These are phyloP conservation scores for Budorcas taxicolor DNA, from an alignment of 2,113 vertebrate genomes.

Conservation along the genomic window DNA sequence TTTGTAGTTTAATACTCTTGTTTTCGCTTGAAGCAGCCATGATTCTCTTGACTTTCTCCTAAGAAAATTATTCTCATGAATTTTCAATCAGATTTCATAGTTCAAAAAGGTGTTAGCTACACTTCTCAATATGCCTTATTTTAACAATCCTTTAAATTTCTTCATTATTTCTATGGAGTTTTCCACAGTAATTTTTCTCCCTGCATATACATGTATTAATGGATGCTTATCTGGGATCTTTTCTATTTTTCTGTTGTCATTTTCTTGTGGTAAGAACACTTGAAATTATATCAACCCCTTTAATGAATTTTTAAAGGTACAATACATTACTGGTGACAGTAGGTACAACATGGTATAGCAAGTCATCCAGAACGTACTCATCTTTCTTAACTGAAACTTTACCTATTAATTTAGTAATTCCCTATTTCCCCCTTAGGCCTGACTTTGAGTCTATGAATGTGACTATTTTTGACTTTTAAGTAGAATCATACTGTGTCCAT, in stretches of 20 bases:
- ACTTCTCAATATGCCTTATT: neutral
- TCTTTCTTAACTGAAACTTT: neutral
- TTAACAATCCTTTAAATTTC: neutral
- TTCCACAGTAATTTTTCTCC: neutral
- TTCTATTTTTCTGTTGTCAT: neutral
- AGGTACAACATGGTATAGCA: neutral
- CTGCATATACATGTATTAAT: neutral
- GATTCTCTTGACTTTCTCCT: neutral
- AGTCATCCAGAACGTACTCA: neutral
- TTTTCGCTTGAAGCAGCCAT: neutral
- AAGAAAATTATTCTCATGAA: neutral
- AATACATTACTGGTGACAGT: neutral
- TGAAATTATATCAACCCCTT: neutral
- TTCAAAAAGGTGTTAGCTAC: neutral
- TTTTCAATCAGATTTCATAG: conserved; percentile 8
- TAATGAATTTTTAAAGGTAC: neutral
- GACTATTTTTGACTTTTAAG: neutral
- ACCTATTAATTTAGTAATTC: neutral
- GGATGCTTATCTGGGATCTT: neutral
- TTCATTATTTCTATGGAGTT: neutral
- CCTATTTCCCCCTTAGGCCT: neutral
- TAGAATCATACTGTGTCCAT: neutral
- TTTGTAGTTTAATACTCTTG: neutral
- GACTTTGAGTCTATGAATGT: neutral
- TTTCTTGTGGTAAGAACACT: neutral